Conservation (phyloP, 2,113 vertebrate genomes). For the Onychorhynchus coronatus region DNA sequence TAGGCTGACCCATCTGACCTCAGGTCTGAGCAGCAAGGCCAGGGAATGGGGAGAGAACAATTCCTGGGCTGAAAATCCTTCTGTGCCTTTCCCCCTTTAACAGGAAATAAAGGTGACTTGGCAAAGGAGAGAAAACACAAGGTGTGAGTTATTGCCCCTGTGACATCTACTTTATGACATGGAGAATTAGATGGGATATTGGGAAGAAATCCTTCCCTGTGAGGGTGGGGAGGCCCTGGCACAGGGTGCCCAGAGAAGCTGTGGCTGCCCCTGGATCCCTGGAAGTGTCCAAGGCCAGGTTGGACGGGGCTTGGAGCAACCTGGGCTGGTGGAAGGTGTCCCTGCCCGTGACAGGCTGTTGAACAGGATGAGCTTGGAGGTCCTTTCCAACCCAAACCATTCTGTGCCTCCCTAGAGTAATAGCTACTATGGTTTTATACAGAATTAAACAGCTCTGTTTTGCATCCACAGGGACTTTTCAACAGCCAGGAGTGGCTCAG, state of each 20-base stretch:
- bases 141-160: not conserved
- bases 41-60: not conserved
- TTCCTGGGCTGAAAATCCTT: not conserved
- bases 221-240: not conserved
- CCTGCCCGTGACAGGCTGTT: not conserved
- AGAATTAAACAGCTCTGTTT: not conserved
- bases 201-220: fast-evolving
- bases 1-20: not conserved
- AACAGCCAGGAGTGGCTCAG: not conserved
- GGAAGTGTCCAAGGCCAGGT: fast-evolving
- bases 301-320: fast-evolving
- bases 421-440: not conserved
- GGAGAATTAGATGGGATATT: not conserved
- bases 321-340: fast-evolving
- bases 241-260: not conserved
- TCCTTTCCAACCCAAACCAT: too few species aligned
- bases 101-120: not conserved
- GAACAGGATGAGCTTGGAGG: too few species aligned
- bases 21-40: not conserved
- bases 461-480: not conserved
- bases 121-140: not conserved
- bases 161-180: not conserved
- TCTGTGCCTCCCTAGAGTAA: not conserved
- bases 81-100: not conserved
- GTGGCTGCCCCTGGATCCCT: not conserved